These are phyloP conservation scores for Drosophila asahinai DNA, from an alignment of 1,140 invertebrate species.

Conservation along the genomic window DNA sequence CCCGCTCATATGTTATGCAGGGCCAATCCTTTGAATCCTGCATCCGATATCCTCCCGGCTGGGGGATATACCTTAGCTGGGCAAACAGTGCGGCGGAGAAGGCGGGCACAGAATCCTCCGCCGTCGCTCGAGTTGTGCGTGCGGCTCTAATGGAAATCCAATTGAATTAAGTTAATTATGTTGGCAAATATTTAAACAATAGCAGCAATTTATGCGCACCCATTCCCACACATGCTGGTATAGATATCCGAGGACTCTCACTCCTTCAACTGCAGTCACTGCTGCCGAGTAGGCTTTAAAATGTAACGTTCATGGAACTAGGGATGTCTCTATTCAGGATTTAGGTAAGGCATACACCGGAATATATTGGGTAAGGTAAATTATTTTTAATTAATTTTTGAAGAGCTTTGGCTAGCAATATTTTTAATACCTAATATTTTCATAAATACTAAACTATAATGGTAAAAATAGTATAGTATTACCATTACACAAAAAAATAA, in stretches of 20 bases:
- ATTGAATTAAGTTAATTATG: conserved; percentile 85
- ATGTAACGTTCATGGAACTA: conserved; percentile 1
- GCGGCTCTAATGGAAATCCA: conserved; percentile 79
- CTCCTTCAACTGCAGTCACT: neutral
- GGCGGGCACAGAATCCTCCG: neutral
- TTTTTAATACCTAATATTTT: too few relatives aligned
- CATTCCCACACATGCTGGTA: conserved; percentile 7
- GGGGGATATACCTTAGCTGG: conserved; percentile 47
- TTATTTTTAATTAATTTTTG: neutral
- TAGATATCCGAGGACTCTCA: neutral
- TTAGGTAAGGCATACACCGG: too few relatives aligned
- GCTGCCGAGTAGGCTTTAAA: conserved; percentile 46
- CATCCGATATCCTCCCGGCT: conserved; percentile 19
- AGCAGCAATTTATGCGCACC: conserved; percentile 72
- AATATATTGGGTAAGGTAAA: neutral
- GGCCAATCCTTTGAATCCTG: conserved; percentile 60
- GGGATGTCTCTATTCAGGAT: neutral
- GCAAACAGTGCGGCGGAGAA: conserved; percentile 61
- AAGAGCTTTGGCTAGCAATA: neutral
- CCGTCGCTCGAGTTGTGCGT: conserved; percentile 42
- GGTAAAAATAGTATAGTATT: neutral
- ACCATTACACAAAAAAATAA: too few relatives aligned
- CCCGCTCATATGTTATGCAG: conserved; percentile 70
- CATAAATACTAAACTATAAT: neutral
- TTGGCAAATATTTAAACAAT: conserved; percentile 85